Conservation (phyloP, 2,113 vertebrate genomes). For the Calonectris borealis region DNA sequence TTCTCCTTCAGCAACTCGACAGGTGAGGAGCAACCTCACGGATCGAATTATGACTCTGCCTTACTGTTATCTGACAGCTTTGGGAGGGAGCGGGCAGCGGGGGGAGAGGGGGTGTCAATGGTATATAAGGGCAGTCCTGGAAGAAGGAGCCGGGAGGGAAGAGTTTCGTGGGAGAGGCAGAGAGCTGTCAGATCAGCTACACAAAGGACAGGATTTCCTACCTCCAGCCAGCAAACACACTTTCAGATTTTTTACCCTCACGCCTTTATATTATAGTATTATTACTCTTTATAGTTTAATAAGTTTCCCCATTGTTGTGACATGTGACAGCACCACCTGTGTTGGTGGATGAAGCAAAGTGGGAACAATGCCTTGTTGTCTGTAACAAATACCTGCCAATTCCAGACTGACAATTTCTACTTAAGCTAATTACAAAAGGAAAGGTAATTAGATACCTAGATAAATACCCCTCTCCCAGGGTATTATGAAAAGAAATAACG, state of each 20-base stretch:
- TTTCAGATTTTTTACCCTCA: not conserved
- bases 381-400: slow-evolving; percentile 73
- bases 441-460: not conserved
- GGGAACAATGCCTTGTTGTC: slow-evolving; percentile 69
- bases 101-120: not conserved
- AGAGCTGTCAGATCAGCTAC: not conserved
- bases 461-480: slow-evolving; percentile 55
- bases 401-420: slow-evolving; percentile 73
- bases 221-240: not conserved
- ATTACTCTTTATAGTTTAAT: slow-evolving; percentile 33
- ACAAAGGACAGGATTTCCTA: not conserved
- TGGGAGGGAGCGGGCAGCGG: accelerated
- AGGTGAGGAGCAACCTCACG: not conserved
- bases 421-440: slow-evolving; percentile 60
- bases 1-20: not conserved
- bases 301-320: slow-evolving; percentile 66
- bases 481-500: slow-evolving; percentile 69
- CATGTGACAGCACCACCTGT: slow-evolving; percentile 54
- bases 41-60: not conserved
- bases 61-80: not conserved
- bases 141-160: not conserved
- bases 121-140: not conserved
- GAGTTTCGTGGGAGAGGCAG: not conserved
- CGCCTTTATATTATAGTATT: slow-evolving; percentile 10
- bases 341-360: slow-evolving; percentile 36